Evolutionary conservation across 2,888 invertebrate species (phyloP).

Genomic region (Clunio marinus): DNA sequence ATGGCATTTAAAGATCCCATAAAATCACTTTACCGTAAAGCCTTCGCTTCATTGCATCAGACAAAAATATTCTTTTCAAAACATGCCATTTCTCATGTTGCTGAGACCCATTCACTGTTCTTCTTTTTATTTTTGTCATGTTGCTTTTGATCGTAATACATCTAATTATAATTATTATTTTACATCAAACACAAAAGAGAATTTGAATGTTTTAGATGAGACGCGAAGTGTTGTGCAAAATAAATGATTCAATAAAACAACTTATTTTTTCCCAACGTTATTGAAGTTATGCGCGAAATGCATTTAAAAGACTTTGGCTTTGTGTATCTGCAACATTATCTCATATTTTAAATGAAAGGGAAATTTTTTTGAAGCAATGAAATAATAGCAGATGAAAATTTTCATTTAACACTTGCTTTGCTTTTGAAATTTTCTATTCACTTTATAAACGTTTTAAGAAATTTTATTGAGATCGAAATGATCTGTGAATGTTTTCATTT

Average conservation of each 20-base stretch:
- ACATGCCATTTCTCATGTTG: conserved; percentile 14
- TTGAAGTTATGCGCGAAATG: neutral
- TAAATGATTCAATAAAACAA: conserved; percentile 16
- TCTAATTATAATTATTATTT: conserved; percentile 14
- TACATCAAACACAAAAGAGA: neutral
- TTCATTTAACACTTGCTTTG: neutral
- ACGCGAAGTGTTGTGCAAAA: neutral
- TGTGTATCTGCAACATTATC: neutral
- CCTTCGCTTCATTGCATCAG: conserved; percentile 14
- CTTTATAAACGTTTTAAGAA: neutral
- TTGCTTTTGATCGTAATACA: conserved; percentile 13
- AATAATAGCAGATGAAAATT: neutral
- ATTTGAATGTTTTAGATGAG: neutral
- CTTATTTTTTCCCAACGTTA: conserved; percentile 12
- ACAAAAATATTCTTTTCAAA: neutral
- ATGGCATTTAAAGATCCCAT: conserved; percentile 19
- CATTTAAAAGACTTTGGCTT: neutral
- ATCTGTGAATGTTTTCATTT: neutral
- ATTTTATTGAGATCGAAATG: neutral
- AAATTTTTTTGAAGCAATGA: conserved; percentile 7
- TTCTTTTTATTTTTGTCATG: conserved; percentile 1
- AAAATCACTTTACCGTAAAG: conserved; percentile 9
- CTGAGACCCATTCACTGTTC: neutral
- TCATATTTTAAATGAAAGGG: conserved; percentile 6
- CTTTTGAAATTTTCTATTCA: too few relatives aligned